These are phyloP conservation scores for Lepidonotus clava DNA, from an alignment of 2,888 invertebrate genomes.

Conservation along the genomic window DNA sequence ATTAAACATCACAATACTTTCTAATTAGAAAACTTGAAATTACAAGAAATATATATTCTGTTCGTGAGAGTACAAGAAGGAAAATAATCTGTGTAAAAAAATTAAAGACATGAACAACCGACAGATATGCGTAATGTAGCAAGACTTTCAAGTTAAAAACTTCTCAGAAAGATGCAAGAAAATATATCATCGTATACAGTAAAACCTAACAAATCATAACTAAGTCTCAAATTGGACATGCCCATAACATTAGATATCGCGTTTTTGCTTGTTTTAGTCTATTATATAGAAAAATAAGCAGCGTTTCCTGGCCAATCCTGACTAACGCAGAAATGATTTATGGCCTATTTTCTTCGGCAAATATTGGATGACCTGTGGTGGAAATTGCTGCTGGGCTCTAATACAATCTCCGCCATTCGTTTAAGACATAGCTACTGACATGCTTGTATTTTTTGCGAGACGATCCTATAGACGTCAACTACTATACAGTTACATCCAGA, in stretches of 20 bases:
- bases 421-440: not conserved
- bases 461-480: not conserved
- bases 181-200: too few relatives aligned
- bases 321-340: not conserved
- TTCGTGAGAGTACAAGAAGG: too few relatives aligned
- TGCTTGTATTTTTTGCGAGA: not conserved
- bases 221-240: not conserved
- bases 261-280: not conserved
- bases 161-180: too few relatives aligned
- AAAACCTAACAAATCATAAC: too few relatives aligned
- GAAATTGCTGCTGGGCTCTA: not conserved
- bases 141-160: not conserved
- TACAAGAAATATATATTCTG: too few relatives aligned
- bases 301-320: slow-evolving; percentile 1
- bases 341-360: not conserved
- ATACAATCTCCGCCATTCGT: not conserved
- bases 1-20: too few relatives aligned
- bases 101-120: too few relatives aligned
- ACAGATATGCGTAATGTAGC: too few relatives aligned
- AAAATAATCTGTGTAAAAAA: too few relatives aligned
- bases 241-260: too few relatives aligned
- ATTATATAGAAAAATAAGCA: slow-evolving; percentile 15
- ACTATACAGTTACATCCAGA: not conserved
- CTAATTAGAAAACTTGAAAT: too few relatives aligned
- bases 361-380: not conserved